Percentiles rank a stretch among this genome's conserved stretches.
These are phyloP conservation scores for Calidris pygmaea DNA, from an alignment of 2,113 vertebrate genomes.

Conservation along the genomic window DNA sequence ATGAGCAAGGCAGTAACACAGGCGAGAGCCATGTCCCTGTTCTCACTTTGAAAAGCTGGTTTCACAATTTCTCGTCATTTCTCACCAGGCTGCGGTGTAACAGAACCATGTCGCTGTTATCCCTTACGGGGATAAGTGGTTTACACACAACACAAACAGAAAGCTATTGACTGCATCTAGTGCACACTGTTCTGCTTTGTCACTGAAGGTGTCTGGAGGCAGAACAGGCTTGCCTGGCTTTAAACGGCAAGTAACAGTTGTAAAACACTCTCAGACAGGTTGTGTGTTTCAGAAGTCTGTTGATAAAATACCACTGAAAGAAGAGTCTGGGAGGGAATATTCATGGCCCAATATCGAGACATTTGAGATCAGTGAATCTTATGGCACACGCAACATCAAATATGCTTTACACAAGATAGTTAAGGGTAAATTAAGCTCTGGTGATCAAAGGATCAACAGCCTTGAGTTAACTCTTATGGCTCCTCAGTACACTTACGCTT, in stretches of 20 bases:
- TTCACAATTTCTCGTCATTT: not conserved
- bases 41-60: too few species aligned
- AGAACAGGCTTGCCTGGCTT: not conserved
- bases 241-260: not conserved
- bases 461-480: not conserved
- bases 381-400: accelerated
- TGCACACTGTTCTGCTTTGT: not conserved
- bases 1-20: not conserved
- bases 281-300: not conserved
- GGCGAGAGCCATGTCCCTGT: not conserved
- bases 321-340: not conserved
- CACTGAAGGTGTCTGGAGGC: not conserved
- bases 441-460: not conserved
- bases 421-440: not conserved
- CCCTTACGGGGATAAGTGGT: not conserved
- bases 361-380: not conserved
- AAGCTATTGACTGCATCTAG: not conserved
- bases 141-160: not conserved
- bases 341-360: not conserved
- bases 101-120: not conserved
- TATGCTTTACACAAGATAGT: not conserved
- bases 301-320: not conserved
- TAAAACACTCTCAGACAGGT: not conserved
- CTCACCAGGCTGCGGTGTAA: not conserved
- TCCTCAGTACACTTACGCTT: not conserved